These are phyloP conservation scores for Sphaerophoria taeniata DNA, from an alignment of 2,888 invertebrate species.

Conservation along the genomic window DNA sequence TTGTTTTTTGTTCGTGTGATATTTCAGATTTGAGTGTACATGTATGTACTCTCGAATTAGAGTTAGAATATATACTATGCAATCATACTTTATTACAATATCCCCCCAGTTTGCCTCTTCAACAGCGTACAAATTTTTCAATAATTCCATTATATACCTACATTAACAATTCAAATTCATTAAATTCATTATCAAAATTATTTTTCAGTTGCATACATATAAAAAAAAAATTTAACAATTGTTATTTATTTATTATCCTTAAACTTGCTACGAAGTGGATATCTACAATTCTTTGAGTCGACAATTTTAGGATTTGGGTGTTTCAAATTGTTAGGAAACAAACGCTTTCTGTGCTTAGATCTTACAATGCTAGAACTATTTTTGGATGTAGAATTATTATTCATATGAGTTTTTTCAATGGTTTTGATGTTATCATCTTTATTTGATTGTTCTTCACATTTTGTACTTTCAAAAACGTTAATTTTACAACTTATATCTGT, in stretches of 20 bases:
- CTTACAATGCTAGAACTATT: neutral
- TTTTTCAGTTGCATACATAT: neutral
- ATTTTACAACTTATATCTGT: too few species aligned
- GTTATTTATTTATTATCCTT: neutral
- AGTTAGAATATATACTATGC: too few species aligned
- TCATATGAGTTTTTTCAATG: neutral
- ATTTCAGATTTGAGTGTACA: too few species aligned
- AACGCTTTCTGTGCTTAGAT: neutral
- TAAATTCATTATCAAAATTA: neutral
- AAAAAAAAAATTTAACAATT: neutral
- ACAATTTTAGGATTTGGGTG: too few species aligned
- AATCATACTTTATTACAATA: too few species aligned
- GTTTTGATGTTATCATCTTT: neutral
- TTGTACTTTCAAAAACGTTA: too few species aligned
- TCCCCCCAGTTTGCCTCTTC: conserved; percentile 13
- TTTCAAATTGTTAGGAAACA: too few species aligned
- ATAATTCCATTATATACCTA: neutral
- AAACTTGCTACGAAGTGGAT: too few species aligned
- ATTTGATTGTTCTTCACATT: conserved; percentile 5
- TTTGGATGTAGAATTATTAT: neutral
- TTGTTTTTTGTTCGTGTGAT: too few species aligned
- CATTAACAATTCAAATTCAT: neutral
- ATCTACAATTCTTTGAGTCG: too few species aligned
- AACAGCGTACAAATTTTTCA: neutral
- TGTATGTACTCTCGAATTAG: too few species aligned